phyloP scores from a whole-genome alignment of 2,888 invertebrate genomes.

The Icerya purchasi region DNA sequence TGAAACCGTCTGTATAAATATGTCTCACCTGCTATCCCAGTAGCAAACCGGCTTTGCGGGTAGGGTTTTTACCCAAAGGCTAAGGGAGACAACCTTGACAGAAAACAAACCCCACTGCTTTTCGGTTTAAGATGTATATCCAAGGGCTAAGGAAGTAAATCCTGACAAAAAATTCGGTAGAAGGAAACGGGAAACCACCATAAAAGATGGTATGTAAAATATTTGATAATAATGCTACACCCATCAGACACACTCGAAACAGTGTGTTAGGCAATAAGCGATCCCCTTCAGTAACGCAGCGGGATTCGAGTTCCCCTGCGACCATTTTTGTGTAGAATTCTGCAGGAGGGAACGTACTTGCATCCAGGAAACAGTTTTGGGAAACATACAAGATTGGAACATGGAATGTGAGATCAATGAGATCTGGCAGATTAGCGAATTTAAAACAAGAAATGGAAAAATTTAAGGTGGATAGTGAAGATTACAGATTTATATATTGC shows the following conservation, averaged over 20 bases:
- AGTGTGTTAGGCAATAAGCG: neutral
- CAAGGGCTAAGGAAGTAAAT: neutral
- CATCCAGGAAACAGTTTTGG: neutral
- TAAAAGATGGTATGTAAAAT: neutral
- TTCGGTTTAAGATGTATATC: neutral
- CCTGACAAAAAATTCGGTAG: neutral
- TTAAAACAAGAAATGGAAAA: neutral
- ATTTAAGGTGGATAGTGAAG: neutral
- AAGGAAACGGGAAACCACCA: neutral
- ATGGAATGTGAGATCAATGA: too few relatives aligned
- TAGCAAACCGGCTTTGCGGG: too few relatives aligned
- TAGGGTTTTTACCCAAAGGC: neutral
- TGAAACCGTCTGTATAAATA: too few relatives aligned
- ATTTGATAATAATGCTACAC: neutral
- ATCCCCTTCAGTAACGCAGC: neutral
- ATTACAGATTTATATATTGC: neutral
- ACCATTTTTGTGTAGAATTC: neutral
- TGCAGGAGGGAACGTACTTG: neutral
- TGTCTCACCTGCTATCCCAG: too few relatives aligned
- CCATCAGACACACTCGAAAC: neutral
- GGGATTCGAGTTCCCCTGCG: neutral
- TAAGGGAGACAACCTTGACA: neutral
- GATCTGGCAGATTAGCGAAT: neutral
- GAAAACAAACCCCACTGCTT: neutral
- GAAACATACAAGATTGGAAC: neutral